These are phyloP conservation scores for Yponomeuta malinellus DNA, from an alignment of 2,888 invertebrate species.

Conservation along the genomic window DNA sequence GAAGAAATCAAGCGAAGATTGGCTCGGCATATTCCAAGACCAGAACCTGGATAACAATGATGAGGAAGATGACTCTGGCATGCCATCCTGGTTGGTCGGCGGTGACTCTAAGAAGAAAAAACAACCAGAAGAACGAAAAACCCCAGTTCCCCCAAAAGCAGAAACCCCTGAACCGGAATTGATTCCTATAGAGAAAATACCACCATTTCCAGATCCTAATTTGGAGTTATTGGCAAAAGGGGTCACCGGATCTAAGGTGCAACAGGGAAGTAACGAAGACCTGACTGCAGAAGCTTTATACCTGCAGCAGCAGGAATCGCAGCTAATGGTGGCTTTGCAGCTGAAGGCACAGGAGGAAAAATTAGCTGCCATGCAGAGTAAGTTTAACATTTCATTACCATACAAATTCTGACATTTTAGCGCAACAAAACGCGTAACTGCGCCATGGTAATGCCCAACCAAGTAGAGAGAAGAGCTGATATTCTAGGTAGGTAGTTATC, in stretches of 20 bases:
- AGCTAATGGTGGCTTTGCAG: slow-evolving; percentile 77
- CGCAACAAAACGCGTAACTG: no score
- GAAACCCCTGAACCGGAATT: slow-evolving; percentile 21
- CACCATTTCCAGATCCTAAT: not conserved
- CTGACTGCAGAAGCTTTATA: slow-evolving; percentile 71
- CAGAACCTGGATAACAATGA: slow-evolving; percentile 42
- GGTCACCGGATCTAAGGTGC: slow-evolving; percentile 23
- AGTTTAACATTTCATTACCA: slow-evolving; percentile 22
- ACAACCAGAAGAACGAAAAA: slow-evolving; percentile 33
- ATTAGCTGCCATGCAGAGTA: slow-evolving; percentile 72
- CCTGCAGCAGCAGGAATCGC: slow-evolving; percentile 78
- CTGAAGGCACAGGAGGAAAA: slow-evolving; percentile 79
- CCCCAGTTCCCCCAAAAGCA: slow-evolving; percentile 26
- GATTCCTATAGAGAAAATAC: slow-evolving; percentile 18
- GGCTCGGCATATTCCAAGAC: slow-evolving; percentile 65
- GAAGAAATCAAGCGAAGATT: slow-evolving; percentile 53
- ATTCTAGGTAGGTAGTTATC: no score
- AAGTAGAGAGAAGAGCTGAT: no score
- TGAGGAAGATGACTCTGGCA: slow-evolving; percentile 40
- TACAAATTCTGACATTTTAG: no score
- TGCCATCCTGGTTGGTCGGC: slow-evolving; percentile 62
- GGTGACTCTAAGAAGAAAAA: slow-evolving; percentile 45
- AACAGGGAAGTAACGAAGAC: slow-evolving; percentile 49
- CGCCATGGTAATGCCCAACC: no score
- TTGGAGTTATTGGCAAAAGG: slow-evolving; percentile 17